phyloP scores from a whole-genome alignment of 2,113 vertebrate species.

The Rhea americana region DNA sequence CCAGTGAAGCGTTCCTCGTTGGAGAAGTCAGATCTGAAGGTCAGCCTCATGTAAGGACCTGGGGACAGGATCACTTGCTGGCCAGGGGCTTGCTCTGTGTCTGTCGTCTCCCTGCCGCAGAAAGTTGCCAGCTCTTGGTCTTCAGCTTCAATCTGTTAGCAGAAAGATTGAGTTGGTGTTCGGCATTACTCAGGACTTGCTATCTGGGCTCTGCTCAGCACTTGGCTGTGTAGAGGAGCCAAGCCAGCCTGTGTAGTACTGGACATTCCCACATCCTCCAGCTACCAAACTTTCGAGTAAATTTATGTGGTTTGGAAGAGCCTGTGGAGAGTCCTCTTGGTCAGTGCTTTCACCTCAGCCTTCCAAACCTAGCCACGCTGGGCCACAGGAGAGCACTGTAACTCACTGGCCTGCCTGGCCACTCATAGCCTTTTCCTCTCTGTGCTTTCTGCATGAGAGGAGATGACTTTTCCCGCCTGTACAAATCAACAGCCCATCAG shows the following conservation, averaged over 20 bases:
- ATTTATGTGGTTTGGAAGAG: background rate
- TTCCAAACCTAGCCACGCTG: background rate
- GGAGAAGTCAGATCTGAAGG: conserved; percentile 93
- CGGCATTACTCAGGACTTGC: background rate
- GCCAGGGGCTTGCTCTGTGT: conserved; percentile 88
- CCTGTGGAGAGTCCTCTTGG: background rate
- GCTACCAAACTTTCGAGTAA: background rate
- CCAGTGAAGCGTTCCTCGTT: conserved; percentile 91
- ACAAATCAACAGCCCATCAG: too few relatives aligned
- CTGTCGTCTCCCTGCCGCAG: conserved; percentile 87
- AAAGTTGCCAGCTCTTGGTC: conserved; percentile 85
- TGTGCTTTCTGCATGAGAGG: background rate
- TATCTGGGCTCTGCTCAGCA: background rate
- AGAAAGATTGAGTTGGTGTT: background rate
- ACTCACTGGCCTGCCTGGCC: background rate
- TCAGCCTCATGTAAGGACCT: conserved; percentile 81
- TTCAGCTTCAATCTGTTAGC: conserved; percentile 84
- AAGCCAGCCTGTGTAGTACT: background rate
- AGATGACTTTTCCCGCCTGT: background rate
- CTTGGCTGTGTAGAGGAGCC: background rate
- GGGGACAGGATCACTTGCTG: conserved; percentile 82
- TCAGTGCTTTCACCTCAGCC: too few relatives aligned
- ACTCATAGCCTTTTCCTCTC: background rate
- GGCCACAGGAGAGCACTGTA: too few relatives aligned
- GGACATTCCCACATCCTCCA: background rate